phyloP scores from a whole-genome alignment of 2,797 vertebrate genomes.

The Nannoperca australis region DNA sequence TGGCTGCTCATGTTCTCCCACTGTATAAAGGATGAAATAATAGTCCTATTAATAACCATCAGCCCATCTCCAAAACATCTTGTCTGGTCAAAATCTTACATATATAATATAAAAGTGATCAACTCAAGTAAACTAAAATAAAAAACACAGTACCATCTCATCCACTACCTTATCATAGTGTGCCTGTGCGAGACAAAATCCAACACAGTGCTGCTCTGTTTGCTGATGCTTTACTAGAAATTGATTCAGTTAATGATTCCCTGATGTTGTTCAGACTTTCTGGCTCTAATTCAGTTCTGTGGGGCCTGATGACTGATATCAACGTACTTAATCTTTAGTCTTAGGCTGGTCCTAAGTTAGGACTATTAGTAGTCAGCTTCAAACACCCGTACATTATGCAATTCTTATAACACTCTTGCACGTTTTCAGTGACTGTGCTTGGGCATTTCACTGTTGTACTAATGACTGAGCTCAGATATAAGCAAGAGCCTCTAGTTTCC shows the following conservation, averaged over 20 bases:
- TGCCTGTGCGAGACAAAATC: constrained; percentile 7
- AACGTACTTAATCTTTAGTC: background rate
- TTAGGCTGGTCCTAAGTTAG: constrained; percentile 17
- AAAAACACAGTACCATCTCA: constrained; percentile 7
- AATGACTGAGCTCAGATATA: background rate
- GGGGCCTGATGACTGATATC: background rate
- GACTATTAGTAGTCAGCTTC: background rate
- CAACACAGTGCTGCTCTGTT: constrained; percentile 28
- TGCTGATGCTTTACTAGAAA: constrained; percentile 11
- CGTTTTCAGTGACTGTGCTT: background rate
- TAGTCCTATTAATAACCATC: background rate
- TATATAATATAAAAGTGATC: background rate
- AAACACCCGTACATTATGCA: background rate
- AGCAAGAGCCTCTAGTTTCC: background rate
- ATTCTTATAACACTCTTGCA: background rate
- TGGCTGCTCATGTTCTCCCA: background rate
- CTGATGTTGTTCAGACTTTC: constrained; percentile 25
- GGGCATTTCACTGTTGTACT: background rate
- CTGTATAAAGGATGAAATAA: constrained; percentile 9
- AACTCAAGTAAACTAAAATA: background rate
- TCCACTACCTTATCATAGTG: background rate
- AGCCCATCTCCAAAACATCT: constrained; percentile 8
- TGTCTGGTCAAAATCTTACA: background rate
- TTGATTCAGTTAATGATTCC: constrained; percentile 34
- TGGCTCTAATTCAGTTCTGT: constrained; percentile 16